These are phyloP conservation scores for Apotomis turbidana DNA, from an alignment of 2,888 invertebrate genomes.

Conservation along the genomic window DNA sequence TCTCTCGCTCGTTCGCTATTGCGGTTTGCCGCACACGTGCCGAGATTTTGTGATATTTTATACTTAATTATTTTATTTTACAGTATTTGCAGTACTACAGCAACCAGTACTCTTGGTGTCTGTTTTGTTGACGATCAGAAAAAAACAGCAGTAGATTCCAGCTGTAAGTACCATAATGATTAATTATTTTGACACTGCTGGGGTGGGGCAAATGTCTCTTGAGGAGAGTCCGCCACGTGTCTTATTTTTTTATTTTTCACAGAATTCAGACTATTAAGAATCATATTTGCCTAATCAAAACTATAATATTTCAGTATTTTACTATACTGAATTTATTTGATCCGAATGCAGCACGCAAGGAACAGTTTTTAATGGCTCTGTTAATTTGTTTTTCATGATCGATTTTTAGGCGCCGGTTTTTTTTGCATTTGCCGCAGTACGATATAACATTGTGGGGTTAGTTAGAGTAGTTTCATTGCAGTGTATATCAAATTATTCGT, in stretches of 20 bases:
- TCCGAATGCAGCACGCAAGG: not conserved
- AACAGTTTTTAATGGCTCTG: constrained; percentile 35
- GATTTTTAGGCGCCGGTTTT: constrained; percentile 61
- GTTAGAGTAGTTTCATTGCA: constrained; percentile 8
- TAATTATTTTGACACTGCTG: constrained; percentile 72
- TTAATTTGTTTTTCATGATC: constrained; percentile 64
- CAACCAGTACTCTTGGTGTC: constrained; percentile 58
- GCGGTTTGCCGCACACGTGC: constrained; percentile 83
- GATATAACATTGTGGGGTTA: constrained; percentile 21
- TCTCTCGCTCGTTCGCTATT: constrained; percentile 56
- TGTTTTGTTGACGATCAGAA: constrained; percentile 60
- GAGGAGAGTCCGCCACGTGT: constrained; percentile 80
- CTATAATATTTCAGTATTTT: constrained; percentile 39
- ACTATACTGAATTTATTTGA: constrained; percentile 31
- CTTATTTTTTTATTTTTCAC: constrained; percentile 67
- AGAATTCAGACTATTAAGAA: constrained; percentile 50
- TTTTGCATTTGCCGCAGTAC: constrained; percentile 42
- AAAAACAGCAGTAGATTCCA: constrained; percentile 57
- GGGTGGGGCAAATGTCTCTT: constrained; percentile 80
- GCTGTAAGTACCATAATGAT: constrained; percentile 67
- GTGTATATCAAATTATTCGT: not conserved
- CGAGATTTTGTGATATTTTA: constrained; percentile 81
- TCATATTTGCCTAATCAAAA: constrained; percentile 42
- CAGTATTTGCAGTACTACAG: constrained; percentile 60
- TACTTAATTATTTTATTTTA: constrained; percentile 71